Evolutionary conservation across 2,888 invertebrate species (phyloP), one percentile per base, ranked within the genome.

Genomic region (Clostera curtula): DNA sequence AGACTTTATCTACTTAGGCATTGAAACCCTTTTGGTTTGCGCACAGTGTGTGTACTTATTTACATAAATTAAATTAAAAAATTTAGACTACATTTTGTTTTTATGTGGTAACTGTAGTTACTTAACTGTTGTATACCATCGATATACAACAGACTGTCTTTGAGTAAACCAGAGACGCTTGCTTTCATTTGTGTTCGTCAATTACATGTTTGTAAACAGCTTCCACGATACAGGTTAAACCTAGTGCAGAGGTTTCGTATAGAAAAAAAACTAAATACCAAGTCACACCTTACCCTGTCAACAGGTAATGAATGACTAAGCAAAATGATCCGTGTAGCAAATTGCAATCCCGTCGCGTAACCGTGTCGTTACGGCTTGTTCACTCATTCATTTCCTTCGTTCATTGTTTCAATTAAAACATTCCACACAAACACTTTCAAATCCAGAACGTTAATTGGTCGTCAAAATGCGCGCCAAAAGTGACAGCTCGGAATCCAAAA

Each of bases 401-500:
- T 47, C 35, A 23, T 15, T 23, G 28, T 35, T 42, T 36, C 35
- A 51, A 54, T 56, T 53, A 48, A 53, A 54, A 50, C 36, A 50
- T 46, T 55, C 42, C 38, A 43, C 34, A 36, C 42, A 49, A 57
- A 52, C 45, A 49, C 42, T 54, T 56, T 43, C 40, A 43, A 58
- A 55, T 59, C 57, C 44, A 36, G 53, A 50, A 56, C 55, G 49
- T 49, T 63, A 66, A 66, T 56, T 62, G 49, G 50, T 56, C 49
- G 47, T 54, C 62, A 63, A 56, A 60, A 61, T 54, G 42, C 49
- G 60, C 63, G 61, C 49, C 49, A 59, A 61, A 69, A 65, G 51
- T 70, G 64, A 67, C 63, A 65, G 56, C 45, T 52, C 47, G 47
- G 45, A 42, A 62, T 61, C 54, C 57, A 69, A 70, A 68, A 68